Evolutionary conservation across 2,888 invertebrate genomes (phyloP).

Genomic region (Tortricodes alternella): DNA sequence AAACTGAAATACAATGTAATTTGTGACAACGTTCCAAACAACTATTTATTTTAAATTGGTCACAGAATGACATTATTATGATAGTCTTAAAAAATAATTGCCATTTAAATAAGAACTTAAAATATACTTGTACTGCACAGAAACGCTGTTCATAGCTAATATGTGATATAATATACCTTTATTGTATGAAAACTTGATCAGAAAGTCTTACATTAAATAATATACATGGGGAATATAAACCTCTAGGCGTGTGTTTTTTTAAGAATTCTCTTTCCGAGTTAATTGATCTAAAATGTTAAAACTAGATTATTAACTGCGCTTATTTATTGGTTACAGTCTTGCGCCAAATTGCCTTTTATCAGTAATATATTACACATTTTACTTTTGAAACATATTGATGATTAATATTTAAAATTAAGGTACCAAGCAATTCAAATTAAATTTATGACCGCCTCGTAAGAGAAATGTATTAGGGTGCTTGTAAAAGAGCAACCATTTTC

Average conservation of each 20-base stretch:
- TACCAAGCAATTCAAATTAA: not conserved
- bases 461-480: too few relatives aligned
- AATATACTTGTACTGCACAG: not conserved
- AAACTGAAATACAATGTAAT: too few relatives aligned
- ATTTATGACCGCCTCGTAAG: not conserved
- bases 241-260: too few relatives aligned
- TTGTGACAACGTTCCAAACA: too few relatives aligned
- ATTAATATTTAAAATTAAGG: too few relatives aligned
- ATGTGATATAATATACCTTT: slow-evolving; percentile 18
- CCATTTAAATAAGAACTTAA: slow-evolving; percentile 9
- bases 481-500: too few relatives aligned
- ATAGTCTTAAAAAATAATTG: not conserved
- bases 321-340: not conserved
- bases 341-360: not conserved
- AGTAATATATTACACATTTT: not conserved
- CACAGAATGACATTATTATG: not conserved
- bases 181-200: too few relatives aligned
- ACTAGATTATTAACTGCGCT: too few relatives aligned
- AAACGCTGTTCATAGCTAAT: slow-evolving; percentile 11
- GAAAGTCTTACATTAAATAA: too few relatives aligned
- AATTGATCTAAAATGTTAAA: too few relatives aligned
- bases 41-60: not conserved
- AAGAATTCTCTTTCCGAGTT: too few relatives aligned
- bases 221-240: too few relatives aligned
- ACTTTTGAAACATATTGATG: not conserved